A percentile compares a stretch with the other conserved stretches of the same genome.
These are phyloP conservation scores for Gnathochromis pfefferi DNA, from an alignment of 2,113 vertebrate species.

Conservation along the genomic window DNA sequence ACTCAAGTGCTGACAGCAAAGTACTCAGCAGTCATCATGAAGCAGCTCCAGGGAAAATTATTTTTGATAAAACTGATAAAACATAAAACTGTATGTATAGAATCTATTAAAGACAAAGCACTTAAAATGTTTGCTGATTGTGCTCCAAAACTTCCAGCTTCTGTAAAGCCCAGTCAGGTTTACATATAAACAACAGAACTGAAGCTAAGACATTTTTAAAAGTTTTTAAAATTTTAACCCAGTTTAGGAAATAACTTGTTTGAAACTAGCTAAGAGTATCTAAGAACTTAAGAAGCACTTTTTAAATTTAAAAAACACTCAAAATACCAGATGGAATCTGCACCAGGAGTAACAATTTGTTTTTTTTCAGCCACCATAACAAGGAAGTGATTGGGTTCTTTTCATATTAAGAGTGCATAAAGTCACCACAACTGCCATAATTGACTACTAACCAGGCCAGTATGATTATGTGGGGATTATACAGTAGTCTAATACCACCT, in stretches of 20 bases:
- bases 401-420: neutral
- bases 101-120: neutral
- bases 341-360: neutral
- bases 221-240: neutral
- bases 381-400: neutral
- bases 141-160: neutral
- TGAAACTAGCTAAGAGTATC: neutral
- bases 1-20: neutral
- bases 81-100: neutral
- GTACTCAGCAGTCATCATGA: neutral
- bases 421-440: neutral
- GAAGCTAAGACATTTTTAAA: neutral
- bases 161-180: neutral
- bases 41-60: neutral
- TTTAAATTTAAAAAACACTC: neutral
- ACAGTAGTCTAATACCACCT: constrained; percentile 41
- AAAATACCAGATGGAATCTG: neutral
- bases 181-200: neutral
- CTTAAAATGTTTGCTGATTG: neutral
- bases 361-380: neutral
- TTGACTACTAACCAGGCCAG: neutral
- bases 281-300: neutral
- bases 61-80: neutral
- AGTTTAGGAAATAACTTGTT: neutral
- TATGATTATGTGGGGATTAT: constrained; percentile 14